Base-by-base conservation (phyloP, 2,888 invertebrate species). In the Smittia aterrima region DNA sequence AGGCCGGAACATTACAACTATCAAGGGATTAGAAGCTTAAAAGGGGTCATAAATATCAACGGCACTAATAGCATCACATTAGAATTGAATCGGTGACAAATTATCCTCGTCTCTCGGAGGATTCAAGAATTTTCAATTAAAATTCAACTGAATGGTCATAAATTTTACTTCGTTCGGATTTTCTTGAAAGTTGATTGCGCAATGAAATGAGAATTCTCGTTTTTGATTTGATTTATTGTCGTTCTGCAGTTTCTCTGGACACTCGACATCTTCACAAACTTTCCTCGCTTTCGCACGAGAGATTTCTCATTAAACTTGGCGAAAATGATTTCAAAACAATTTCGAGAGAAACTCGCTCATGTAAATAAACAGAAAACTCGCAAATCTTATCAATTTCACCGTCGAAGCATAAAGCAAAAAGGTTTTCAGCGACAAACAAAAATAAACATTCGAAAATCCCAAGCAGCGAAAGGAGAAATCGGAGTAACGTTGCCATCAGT, bases 101-200 rank as follows among this genome's bases (percentile, higher is more conserved):
- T 58, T 58, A 58, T 58, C 58, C 18, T 58, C 22, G 47, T n/a
- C 22, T 22, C n/a, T 58, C 58, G 20, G 58, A 58, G 58, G 47
- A 58, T 22, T 58, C 22, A 58, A 58, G 58, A 58, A 58, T 58
- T 32, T 58, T 58, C 58, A 58, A 47, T 58, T 58, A 58, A 58
- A 47, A 58, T 58, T 22, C 58, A 7, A 18, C 58, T 6, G 9
- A 22, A 58, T 3, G 58, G 58, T 22, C 58, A 58, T 58, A 58
- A 58, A 58, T 58, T 58, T 22, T 13, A 58, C 18, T 58, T 16
- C 7, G 9, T 58, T 58, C 18, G n/a, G 58, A 58, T 58, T 58
- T 58, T n/a, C 22, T 22, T 47, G 20, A 58, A 58, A 58, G 7
- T 58, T 58, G 32, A 32, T 32, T 32, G 58, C 9, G 9, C 11